Conservation (phyloP, 2,113 vertebrate genomes). For the Corythaixoides concolor region DNA sequence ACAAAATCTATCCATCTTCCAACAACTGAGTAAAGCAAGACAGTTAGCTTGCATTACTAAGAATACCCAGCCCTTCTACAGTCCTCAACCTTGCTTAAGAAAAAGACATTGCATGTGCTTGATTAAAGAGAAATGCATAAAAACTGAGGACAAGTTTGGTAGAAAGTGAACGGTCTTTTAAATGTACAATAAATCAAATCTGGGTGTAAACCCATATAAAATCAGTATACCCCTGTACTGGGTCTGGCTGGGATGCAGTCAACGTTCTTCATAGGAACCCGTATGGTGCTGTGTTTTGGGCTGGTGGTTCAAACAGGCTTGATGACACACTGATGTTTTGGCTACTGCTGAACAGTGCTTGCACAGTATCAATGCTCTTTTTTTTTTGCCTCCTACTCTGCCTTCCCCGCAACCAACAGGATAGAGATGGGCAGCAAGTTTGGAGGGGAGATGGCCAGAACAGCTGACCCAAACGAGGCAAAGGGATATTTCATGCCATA, state of each 20-base stretch:
- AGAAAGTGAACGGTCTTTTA: background rate
- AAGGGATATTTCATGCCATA: background rate
- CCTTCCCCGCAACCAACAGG: background rate
- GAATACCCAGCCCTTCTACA: background rate
- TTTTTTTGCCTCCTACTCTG: background rate
- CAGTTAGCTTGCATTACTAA: background rate
- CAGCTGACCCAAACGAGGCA: background rate
- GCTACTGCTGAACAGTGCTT: background rate
- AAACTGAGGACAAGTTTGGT: background rate
- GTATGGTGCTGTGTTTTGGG: background rate
- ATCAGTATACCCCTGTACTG: background rate
- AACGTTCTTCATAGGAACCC: background rate
- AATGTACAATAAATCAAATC: background rate
- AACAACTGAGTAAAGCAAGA: background rate
- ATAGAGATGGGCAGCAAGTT: background rate
- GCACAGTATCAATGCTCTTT: background rate
- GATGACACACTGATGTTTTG: background rate
- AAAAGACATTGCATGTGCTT: background rate
- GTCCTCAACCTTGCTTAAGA: background rate
- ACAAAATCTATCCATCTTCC: background rate
- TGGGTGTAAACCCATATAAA: background rate
- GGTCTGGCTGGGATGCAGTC: background rate
- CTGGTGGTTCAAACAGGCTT: background rate
- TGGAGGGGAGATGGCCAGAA: background rate
- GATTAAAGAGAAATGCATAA: background rate